A percentile compares a stretch with the other conserved stretches of the same genome.
These are phyloP conservation scores for Sula dactylatra DNA, from an alignment of 2,113 vertebrate genomes.

Conservation along the genomic window DNA sequence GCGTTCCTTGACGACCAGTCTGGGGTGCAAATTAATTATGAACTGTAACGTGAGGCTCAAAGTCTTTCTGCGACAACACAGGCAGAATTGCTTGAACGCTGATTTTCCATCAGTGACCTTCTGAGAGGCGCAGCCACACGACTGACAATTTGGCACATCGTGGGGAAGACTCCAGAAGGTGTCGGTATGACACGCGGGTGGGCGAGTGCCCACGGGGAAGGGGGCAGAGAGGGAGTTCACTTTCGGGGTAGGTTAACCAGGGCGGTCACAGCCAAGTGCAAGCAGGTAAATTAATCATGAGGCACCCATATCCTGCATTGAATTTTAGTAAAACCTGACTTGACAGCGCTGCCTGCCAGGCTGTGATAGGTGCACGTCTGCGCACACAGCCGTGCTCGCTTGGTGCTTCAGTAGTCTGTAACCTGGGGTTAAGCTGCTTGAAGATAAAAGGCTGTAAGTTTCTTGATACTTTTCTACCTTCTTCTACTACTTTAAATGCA, in stretches of 20 bases:
- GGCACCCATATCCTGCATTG: neutral
- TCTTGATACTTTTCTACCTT: neutral
- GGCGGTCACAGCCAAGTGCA: neutral
- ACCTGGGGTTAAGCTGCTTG: neutral
- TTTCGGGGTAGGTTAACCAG: fast-evolving
- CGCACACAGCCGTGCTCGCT: fast-evolving
- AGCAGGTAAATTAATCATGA: neutral
- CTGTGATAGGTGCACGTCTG: fast-evolving
- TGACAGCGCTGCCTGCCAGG: neutral
- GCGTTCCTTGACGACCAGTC: neutral
- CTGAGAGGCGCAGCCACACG: neutral
- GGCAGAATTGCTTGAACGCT: neutral
- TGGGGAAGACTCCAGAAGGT: neutral
- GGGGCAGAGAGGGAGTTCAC: neutral
- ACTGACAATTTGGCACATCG: too few relatives aligned
- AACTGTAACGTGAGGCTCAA: neutral
- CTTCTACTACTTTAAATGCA: neutral
- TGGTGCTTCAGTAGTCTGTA: neutral
- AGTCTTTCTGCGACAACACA: neutral
- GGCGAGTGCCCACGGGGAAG: too few relatives aligned
- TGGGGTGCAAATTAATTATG: too few relatives aligned
- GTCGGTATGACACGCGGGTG: fast-evolving
- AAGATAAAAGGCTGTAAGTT: neutral
- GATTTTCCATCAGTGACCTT: neutral
- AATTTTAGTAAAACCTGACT: neutral